phyloP scores from a whole-genome alignment of 30 jellyfish, hydroid and myxozoan genomes.

The Catostylus mosaicus region DNA sequence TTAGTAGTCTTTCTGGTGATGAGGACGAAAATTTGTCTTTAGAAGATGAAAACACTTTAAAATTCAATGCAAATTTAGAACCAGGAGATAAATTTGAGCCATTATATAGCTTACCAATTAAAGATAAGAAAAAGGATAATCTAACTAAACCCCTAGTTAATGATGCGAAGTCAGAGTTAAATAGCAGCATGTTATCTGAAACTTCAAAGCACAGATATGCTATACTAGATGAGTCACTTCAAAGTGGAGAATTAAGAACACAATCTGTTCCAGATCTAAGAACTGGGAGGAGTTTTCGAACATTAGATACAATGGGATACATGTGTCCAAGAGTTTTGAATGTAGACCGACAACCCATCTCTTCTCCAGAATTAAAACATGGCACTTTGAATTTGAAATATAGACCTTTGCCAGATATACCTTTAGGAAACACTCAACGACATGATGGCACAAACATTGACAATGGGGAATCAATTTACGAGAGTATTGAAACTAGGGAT shows the following conservation, averaged over 20 bases:
- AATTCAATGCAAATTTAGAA: neutral
- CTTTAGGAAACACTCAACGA: constrained; percentile 31
- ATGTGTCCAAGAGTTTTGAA: constrained; percentile 27
- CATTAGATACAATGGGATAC: constrained; percentile 61
- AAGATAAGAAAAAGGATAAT: neutral
- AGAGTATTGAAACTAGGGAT: constrained; percentile 27
- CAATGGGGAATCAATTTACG: constrained; percentile 41
- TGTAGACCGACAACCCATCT: neutral
- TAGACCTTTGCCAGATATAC: constrained; percentile 91
- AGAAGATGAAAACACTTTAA: neutral
- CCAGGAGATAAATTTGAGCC: constrained; percentile 43
- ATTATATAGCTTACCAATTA: constrained; percentile 84
- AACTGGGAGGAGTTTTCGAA: constrained; percentile 27
- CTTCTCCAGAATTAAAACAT: constrained; percentile 50
- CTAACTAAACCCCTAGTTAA: neutral
- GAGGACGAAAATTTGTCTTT: constrained; percentile 47
- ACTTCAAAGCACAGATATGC: constrained; percentile 24
- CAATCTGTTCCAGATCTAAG: constrained; percentile 74
- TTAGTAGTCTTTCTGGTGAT: constrained; percentile 58
- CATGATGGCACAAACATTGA: neutral
- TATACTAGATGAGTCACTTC: constrained; percentile 7
- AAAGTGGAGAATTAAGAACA: constrained; percentile 35
- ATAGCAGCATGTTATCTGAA: neutral
- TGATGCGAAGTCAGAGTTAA: neutral
- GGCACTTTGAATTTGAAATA: constrained; percentile 35